phyloP scores from a whole-genome alignment of 2,888 invertebrate genomes.

The Limnephilus rhombicus region DNA sequence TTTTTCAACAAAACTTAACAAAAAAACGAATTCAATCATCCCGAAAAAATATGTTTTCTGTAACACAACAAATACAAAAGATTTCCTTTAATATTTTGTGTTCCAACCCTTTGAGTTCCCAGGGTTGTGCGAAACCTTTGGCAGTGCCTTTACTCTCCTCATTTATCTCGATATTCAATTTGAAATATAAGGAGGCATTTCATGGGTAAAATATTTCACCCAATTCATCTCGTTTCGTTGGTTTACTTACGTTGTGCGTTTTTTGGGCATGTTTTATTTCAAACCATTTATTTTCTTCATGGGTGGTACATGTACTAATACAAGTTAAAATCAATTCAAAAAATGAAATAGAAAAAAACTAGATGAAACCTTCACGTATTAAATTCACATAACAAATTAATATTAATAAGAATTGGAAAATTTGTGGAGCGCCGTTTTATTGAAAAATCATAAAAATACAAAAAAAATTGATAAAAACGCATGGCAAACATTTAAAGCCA shows the following conservation, averaged over 20 bases:
- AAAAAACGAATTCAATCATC: background rate
- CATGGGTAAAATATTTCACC: constrained; percentile 36
- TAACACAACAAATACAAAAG: background rate
- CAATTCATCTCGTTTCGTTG: constrained; percentile 32
- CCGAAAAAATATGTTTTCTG: background rate
- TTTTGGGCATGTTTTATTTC: constrained; percentile 29
- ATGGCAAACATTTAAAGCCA: no score
- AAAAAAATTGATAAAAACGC: no score
- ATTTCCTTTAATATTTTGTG: background rate
- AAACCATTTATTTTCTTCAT: constrained; percentile 14
- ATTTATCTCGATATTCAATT: constrained; percentile 44
- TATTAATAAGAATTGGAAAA: no score
- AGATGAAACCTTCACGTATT: background rate
- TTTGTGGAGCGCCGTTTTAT: no score
- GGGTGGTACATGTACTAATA: background rate
- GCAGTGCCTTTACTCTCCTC: background rate
- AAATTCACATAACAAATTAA: no score
- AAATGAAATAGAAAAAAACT: background rate
- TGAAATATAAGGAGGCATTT: constrained; percentile 25
- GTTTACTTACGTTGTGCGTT: constrained; percentile 30
- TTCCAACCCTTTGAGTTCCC: background rate
- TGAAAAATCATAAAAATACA: no score
- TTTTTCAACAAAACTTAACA: background rate
- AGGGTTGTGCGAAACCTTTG: background rate
- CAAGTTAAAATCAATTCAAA: constrained; percentile 1